Evolutionary conservation across 2,797 vertebrate genomes (phyloP).

Genomic region (Channa striata): DNA sequence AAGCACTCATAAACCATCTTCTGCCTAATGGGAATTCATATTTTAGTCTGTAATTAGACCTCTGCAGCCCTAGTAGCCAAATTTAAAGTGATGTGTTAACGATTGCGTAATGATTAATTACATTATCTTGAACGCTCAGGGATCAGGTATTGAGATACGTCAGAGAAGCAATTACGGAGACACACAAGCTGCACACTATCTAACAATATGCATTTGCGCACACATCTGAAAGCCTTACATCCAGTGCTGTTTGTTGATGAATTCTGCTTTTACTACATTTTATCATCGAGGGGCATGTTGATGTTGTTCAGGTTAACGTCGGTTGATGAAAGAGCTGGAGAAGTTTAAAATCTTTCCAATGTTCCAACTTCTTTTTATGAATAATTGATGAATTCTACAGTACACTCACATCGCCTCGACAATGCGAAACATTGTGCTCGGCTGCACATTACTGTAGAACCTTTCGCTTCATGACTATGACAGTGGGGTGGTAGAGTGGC

Average conservation of each 20-base stretch:
- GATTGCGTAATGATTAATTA: constrained; percentile 63
- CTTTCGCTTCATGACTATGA: constrained; percentile 57
- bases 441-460: constrained; percentile 62
- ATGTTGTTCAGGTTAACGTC: neutral
- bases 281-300: constrained; percentile 45
- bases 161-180: constrained; percentile 34
- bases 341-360: constrained; percentile 82
- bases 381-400: constrained; percentile 78
- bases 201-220: constrained; percentile 9
- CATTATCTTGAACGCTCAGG: constrained; percentile 37
- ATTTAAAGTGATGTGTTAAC: constrained; percentile 65
- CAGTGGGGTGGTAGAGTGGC: neutral
- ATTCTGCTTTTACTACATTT: constrained; percentile 47
- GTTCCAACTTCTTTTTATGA: constrained; percentile 76
- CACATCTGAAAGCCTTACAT: neutral
- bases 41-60: constrained; percentile 67
- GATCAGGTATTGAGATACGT: constrained; percentile 53
- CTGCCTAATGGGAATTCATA: constrained; percentile 62
- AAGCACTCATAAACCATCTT: constrained; percentile 39
- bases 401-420: constrained; percentile 76
- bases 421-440: constrained; percentile 68
- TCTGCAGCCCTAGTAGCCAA: constrained; percentile 41
- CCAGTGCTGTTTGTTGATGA: constrained; percentile 35
- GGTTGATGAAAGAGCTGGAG: constrained; percentile 59
- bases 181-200: constrained; percentile 17